Percentiles rank a stretch among this genome's conserved stretches.
These are phyloP conservation scores for Eristalis pertinax DNA, from an alignment of 2,888 invertebrate species.

Conservation along the genomic window DNA sequence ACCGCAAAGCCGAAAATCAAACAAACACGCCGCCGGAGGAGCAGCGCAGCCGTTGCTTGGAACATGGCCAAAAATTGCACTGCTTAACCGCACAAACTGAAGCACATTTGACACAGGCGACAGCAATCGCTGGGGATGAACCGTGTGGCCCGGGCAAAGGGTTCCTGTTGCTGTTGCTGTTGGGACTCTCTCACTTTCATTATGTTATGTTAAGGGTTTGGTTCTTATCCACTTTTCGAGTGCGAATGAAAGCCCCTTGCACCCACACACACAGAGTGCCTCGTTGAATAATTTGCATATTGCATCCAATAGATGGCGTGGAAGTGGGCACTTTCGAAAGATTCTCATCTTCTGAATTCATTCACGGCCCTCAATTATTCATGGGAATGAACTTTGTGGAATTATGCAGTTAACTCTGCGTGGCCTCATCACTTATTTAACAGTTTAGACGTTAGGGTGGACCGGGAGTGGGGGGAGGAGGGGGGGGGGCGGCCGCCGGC, in stretches of 20 bases:
- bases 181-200: conserved; percentile 3
- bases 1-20: conserved; percentile 53
- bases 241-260: conserved; percentile 9
- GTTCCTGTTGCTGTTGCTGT: not conserved
- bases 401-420: conserved; percentile 39
- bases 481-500: no score
- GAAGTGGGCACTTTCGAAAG: not conserved
- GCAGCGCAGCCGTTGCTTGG: conserved; percentile 8
- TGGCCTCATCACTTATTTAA: conserved; percentile 28
- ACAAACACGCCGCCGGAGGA: conserved; percentile 22
- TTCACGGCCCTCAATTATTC: conserved; percentile 19
- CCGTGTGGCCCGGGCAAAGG: not conserved
- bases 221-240: not conserved
- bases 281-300: conserved; percentile 33
- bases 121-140: not conserved
- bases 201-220: conserved; percentile 18
- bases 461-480: no score
- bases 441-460: not conserved
- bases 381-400: conserved; percentile 4
- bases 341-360: conserved; percentile 12
- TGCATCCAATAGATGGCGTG: conserved; percentile 32
- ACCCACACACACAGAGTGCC: not conserved
- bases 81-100: conserved; percentile 18
- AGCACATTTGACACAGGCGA: conserved; percentile 35
- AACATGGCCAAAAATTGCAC: conserved; percentile 42